phyloP scores from a whole-genome alignment of 1,140 invertebrate genomes.

The Argopecten irradians region DNA sequence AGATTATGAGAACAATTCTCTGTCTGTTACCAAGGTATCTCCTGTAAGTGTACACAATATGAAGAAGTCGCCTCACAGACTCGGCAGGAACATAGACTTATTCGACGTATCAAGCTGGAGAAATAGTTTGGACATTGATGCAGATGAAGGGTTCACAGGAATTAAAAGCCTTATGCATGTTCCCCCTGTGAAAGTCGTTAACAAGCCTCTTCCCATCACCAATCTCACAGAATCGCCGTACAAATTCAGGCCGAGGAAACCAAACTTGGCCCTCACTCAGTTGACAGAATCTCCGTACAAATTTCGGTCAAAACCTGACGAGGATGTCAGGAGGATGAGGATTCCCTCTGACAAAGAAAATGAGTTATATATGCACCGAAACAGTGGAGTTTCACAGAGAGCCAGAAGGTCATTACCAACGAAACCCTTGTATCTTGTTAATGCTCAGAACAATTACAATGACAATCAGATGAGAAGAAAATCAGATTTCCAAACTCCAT shows the following conservation, averaged over 20 bases:
- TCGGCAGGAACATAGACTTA: conserved; percentile 57
- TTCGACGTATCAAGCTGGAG: conserved; percentile 50
- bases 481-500: not conserved
- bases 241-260: conserved; percentile 43
- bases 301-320: conserved; percentile 27
- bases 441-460: not conserved
- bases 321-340: not conserved
- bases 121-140: conserved; percentile 32
- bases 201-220: conserved; percentile 28
- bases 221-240: conserved; percentile 53
- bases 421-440: not conserved
- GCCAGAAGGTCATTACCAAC: not conserved
- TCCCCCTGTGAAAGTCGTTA: not conserved
- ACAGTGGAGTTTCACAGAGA: not conserved
- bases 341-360: conserved; percentile 24
- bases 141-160: conserved; percentile 9
- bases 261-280: not conserved
- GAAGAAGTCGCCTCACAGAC: conserved; percentile 51
- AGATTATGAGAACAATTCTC: not conserved
- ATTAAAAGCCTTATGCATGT: not conserved
- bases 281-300: conserved; percentile 47
- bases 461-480: not conserved
- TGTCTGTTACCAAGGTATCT: conserved; percentile 24
- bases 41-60: conserved; percentile 34
- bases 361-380: conserved; percentile 13